Base-by-base conservation (phyloP, 2,113 vertebrate species). In the Trinectes maculatus region DNA sequence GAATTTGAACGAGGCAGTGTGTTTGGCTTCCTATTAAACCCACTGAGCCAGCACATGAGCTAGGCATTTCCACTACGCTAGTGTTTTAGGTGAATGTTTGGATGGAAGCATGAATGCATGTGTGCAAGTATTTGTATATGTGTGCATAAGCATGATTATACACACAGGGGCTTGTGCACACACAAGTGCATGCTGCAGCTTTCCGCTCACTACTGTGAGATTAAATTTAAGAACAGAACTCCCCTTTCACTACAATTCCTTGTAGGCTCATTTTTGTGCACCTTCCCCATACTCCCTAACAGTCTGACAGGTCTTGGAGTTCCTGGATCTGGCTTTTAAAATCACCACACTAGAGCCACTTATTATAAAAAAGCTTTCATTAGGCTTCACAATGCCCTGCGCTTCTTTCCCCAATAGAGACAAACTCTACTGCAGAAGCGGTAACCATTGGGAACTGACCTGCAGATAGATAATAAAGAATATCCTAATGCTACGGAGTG, bases 381-480 rank as follows among this genome's bases (percentile, higher is more conserved):
- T 2, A 73, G 54, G 42, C 36, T 66, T 85, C 47, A 57, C 62
- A 79, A 60, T 52, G 65, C 81, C 66, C 58, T 69, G 51, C 36
- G 48, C 22, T 63, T 49, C 48, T 62, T 71, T 59, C 48, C 47
- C 59, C 53, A 26, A 24, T 52, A 51, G 56, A 77, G 63, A 80
- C 65, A 54, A 77, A 80, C 63, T 71, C 42, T 57, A 52, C 60
- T 58, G 66, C 46, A 16, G 78, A 83, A 83, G 72, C 61, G 33
- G 46, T 54, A 89, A 77, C 67, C 65, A 79, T 71, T 77, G 85
- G 82, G 82, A 79, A 70, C 73, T 37, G 58, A 70, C 42, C 71
- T 56, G 73, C 71, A 54, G 21, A 84, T 29, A 29, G 39, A 74
- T 80, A 77, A 73, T 64, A 60, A 59, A 47, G 55, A 60, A 51